A percentile compares a stretch with the other conserved stretches of the same genome.
Evolutionary conservation across 2,888 invertebrate species (phyloP).

Genomic region (Cephus rjabovi): DNA sequence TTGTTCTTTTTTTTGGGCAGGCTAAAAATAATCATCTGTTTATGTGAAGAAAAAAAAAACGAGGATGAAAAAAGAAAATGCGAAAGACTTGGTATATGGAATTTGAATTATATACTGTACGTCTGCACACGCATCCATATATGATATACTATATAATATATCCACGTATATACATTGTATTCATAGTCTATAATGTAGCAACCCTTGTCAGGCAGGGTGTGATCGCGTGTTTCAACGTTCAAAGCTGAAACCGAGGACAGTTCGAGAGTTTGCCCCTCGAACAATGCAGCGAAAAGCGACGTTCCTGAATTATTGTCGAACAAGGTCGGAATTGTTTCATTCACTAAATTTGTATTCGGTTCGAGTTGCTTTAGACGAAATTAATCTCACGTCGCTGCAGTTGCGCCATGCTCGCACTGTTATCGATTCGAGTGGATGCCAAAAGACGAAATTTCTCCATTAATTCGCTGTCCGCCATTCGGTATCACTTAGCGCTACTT

Average conservation of each 20-base stretch:
- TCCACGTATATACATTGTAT: neutral
- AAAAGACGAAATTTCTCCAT: too few species aligned
- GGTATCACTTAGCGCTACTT: neutral
- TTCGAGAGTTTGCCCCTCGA: constrained; percentile 11
- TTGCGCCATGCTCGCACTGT: neutral
- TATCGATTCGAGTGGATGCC: neutral
- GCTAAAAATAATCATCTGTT: neutral
- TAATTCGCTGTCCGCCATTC: too few species aligned
- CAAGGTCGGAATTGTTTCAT: constrained; percentile 21
- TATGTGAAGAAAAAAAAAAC: too few species aligned
- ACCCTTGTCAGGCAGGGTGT: constrained; percentile 31
- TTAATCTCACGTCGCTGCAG: constrained; percentile 11
- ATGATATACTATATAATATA: neutral
- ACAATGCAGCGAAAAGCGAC: constrained; percentile 20
- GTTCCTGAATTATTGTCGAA: constrained; percentile 22
- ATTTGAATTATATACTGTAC: neutral
- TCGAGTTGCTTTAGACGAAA: constrained; percentile 18
- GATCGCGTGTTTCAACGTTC: constrained; percentile 36
- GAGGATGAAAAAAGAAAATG: neutral
- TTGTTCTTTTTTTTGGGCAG: neutral
- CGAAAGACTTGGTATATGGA: neutral
- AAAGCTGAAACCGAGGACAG: constrained; percentile 19
- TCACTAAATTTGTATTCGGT: constrained; percentile 17
- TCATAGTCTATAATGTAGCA: constrained; percentile 14
- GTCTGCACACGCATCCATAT: neutral